phyloP scores from a whole-genome alignment of 2,797 vertebrate genomes.

The Valencia hispanica region DNA sequence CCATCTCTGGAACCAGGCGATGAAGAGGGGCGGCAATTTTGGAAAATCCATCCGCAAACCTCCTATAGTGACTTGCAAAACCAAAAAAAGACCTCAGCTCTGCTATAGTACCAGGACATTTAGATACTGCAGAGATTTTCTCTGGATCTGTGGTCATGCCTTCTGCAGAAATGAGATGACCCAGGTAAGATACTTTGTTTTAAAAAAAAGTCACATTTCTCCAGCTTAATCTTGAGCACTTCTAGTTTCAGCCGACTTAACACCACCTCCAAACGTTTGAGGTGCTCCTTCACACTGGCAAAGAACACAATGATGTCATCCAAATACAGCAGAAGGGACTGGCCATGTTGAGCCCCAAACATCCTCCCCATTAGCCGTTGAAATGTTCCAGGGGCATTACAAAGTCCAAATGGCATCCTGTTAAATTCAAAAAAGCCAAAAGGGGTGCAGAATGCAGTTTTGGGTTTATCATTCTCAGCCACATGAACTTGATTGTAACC shows the following conservation, averaged over 20 bases:
- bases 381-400: not conserved
- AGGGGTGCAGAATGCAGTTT: not conserved
- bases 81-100: slow-evolving; percentile 2
- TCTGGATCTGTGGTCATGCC: not conserved
- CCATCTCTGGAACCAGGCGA: not conserved
- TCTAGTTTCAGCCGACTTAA: not conserved
- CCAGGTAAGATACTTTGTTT: not conserved
- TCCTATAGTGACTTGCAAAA: not conserved
- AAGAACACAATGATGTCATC: not conserved
- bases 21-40: not conserved
- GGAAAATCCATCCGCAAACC: not conserved
- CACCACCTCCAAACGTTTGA: not conserved
- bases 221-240: not conserved
- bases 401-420: not conserved
- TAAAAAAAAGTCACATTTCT: not conserved
- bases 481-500: not conserved
- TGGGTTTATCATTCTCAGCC: not conserved
- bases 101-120: not conserved
- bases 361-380: not conserved
- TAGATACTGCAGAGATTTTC: not conserved
- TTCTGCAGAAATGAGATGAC: not conserved
- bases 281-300: not conserved
- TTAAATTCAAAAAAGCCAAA: not conserved
- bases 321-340: too few species aligned
- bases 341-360: too few species aligned